phyloP scores from a whole-genome alignment of 2,113 vertebrate species.

The Thunnus thynnus region DNA sequence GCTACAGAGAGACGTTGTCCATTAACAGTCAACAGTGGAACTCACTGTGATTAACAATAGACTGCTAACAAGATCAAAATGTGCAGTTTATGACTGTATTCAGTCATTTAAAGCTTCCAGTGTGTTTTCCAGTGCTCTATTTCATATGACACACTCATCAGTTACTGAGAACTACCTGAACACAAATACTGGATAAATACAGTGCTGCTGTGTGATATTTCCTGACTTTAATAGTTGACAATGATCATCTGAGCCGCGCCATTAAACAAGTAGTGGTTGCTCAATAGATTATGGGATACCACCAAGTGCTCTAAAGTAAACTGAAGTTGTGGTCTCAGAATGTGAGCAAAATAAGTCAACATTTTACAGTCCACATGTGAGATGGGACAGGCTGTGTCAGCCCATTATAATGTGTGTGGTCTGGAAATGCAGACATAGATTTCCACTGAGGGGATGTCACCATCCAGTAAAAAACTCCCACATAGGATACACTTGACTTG shows the following conservation, averaged over 20 bases:
- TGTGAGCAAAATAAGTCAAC: background rate
- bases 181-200: background rate
- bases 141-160: background rate
- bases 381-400: conserved; percentile 12
- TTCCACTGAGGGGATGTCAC: background rate
- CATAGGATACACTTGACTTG: too few relatives aligned
- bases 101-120: conserved; percentile 4
- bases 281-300: background rate
- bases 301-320: too few relatives aligned
- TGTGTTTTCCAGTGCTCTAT: background rate
- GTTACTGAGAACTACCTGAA: background rate
- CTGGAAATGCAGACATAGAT: conserved; percentile 14
- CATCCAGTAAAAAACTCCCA: background rate
- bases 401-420: conserved; percentile 20
- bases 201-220: background rate
- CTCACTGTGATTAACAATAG: too few relatives aligned
- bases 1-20: too few relatives aligned
- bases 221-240: background rate
- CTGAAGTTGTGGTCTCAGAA: too few relatives aligned
- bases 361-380: background rate
- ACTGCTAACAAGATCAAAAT: too few relatives aligned
- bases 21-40: too few relatives aligned
- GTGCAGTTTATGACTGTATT: background rate
- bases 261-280: background rate
- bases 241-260: background rate